Evolutionary conservation across 2,797 vertebrate species (phyloP).

Genomic region (Enteromius afrohamiltoni): DNA sequence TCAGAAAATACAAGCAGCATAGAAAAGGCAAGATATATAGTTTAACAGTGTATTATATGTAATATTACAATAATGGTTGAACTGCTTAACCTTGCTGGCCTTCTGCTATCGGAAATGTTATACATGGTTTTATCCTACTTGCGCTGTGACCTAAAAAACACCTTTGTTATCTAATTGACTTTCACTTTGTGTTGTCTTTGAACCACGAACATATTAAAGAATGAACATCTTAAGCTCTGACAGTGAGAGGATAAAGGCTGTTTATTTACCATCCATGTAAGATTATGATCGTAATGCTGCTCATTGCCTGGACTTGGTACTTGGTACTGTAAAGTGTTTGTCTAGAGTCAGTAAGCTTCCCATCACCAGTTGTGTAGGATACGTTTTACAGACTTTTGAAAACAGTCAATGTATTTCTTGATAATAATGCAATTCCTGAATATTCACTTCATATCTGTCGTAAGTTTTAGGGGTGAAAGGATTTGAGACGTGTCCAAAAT

Average conservation of each 20-base stretch:
- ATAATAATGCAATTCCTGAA: not conserved
- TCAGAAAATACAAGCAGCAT: not conserved
- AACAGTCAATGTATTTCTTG: not conserved
- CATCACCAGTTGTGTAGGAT: not conserved
- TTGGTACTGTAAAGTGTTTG: not conserved
- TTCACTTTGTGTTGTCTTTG: not conserved
- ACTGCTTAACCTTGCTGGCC: not conserved
- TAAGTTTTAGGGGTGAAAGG: not conserved
- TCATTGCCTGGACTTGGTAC: not conserved
- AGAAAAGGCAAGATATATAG: not conserved
- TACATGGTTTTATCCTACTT: not conserved
- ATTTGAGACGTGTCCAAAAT: not conserved
- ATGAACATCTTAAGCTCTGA: not conserved
- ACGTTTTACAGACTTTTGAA: not conserved
- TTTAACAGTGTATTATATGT: not conserved
- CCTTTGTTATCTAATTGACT: not conserved
- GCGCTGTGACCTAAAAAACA: not conserved
- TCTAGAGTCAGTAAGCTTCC: not conserved
- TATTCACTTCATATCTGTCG: not conserved
- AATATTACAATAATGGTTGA: not conserved
- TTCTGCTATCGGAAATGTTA: not conserved
- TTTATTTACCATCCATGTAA: not conserved
- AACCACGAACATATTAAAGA: not conserved
- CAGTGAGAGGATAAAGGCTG: not conserved
- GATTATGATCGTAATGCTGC: not conserved